phyloP scores from a whole-genome alignment of 1,140 invertebrate genomes.

The Orchestia grillus region DNA sequence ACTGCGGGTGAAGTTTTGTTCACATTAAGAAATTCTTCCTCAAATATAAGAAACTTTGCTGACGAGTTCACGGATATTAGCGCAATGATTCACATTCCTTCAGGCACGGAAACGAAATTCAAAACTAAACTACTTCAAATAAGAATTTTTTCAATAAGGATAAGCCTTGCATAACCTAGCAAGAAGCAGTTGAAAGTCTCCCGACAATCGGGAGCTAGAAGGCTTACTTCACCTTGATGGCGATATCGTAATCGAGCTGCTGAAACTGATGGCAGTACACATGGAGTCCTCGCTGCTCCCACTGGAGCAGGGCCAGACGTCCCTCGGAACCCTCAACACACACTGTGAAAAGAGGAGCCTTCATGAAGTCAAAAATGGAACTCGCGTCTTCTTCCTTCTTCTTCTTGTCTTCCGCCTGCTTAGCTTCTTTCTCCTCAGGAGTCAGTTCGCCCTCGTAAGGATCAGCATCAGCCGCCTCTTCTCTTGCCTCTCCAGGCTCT shows the following conservation, averaged over 20 bases:
- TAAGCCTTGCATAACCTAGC: background rate
- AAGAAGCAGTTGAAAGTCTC: background rate
- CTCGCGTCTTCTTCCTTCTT: constrained; percentile 59
- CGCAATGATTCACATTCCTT: background rate
- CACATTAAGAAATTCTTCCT: too few species aligned
- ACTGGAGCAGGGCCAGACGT: constrained; percentile 59
- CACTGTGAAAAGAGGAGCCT: constrained; percentile 64
- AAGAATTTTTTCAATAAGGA: background rate
- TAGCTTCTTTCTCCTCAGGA: constrained; percentile 46
- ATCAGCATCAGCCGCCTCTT: constrained; percentile 51
- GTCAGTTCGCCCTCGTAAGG: constrained; percentile 14
- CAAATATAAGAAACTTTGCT: background rate
- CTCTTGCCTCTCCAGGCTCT: background rate
- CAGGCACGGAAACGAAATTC: background rate
- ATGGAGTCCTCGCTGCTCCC: constrained; percentile 63
- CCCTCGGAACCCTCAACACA: constrained; percentile 64
- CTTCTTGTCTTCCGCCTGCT: constrained; percentile 59
- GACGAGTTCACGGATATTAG: background rate
- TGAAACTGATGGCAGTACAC: constrained; percentile 65
- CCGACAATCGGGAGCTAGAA: background rate
- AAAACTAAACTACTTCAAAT: background rate
- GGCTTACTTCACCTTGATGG: constrained; percentile 57
- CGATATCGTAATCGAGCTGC: constrained; percentile 63
- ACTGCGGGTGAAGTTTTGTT: too few species aligned
- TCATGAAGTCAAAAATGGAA: constrained; percentile 52